A percentile compares a stretch with the other conserved stretches of the same genome.
Conservation (phyloP, 2,888 invertebrate species). For the Girardia tigrina region DNA sequence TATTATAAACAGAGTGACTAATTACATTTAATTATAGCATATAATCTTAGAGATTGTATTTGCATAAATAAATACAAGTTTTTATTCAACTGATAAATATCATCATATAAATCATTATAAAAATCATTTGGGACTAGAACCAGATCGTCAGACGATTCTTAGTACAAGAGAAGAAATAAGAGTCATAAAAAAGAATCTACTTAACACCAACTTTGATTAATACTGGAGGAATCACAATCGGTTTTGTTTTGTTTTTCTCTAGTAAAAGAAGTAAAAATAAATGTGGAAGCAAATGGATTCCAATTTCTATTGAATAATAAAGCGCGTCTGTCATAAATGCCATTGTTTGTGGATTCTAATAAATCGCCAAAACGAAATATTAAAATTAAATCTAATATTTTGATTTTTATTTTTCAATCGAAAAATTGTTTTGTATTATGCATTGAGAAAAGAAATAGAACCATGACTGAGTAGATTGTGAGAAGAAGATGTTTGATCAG, state of each 20-base stretch:
- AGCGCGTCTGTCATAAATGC: slow-evolving; percentile 1
- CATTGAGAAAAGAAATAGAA: background rate
- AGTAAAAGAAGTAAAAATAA: background rate
- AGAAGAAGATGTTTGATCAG: background rate
- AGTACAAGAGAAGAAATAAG: slow-evolving; percentile 16
- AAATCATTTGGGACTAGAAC: slow-evolving; percentile 20
- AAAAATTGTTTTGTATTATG: background rate
- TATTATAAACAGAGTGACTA: background rate
- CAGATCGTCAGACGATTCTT: background rate
- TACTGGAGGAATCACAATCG: slow-evolving; percentile 10
- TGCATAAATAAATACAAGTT: background rate
- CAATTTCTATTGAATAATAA: background rate
- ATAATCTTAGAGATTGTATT: background rate
- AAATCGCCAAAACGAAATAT: background rate
- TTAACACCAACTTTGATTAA: background rate
- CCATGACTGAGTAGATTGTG: background rate
- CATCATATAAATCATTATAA: slow-evolving; percentile 6
- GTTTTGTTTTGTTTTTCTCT: background rate
- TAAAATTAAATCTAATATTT: background rate
- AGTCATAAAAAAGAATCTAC: background rate
- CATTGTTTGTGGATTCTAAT: background rate
- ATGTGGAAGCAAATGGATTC: background rate
- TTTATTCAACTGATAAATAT: background rate
- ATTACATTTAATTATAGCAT: background rate
- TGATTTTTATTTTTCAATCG: no score